Conservation (phyloP, 2,113 vertebrate genomes). For the Hirundichthys speculiger region DNA sequence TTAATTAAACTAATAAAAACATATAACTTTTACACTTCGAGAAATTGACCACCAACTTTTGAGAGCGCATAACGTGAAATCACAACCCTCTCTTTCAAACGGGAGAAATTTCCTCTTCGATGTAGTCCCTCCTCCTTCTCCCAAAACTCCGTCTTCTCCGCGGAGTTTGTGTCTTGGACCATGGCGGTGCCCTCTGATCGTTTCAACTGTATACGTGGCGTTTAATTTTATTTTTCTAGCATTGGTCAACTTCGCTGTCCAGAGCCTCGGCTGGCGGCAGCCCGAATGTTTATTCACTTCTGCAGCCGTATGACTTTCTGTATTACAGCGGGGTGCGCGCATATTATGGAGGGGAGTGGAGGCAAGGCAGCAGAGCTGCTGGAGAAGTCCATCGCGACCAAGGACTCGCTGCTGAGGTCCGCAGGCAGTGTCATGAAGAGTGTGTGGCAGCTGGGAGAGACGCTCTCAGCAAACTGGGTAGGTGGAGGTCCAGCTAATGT, state of each 20-base stretch:
- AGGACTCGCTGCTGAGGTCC: slow-evolving; percentile 73
- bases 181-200: slow-evolving; percentile 71
- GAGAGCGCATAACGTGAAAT: not conserved
- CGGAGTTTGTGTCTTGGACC: slow-evolving; percentile 17
- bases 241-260: not conserved
- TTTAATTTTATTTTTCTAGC: slow-evolving; percentile 27
- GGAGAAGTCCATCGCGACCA: slow-evolving; percentile 85
- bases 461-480: slow-evolving; percentile 56
- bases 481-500: slow-evolving; percentile 13
- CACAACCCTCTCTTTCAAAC: not conserved
- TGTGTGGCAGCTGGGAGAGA: slow-evolving; percentile 67
- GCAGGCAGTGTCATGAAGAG: slow-evolving; percentile 75
- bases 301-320: slow-evolving; percentile 83
- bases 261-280: slow-evolving; percentile 13
- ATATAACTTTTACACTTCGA: too few species aligned
- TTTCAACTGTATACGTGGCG: slow-evolving; percentile 82
- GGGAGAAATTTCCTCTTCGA: not conserved
- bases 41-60: not conserved
- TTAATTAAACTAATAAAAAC: not conserved
- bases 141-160: slow-evolving; percentile 25
- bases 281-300: slow-evolving; percentile 30
- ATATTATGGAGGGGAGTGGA: slow-evolving; percentile 88
- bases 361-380: slow-evolving; percentile 85
- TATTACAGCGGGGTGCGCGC: slow-evolving; percentile 89
- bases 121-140: slow-evolving; percentile 48